Conservation (phyloP, 2,797 vertebrate genomes). For the Chaunax sp. region DNA sequence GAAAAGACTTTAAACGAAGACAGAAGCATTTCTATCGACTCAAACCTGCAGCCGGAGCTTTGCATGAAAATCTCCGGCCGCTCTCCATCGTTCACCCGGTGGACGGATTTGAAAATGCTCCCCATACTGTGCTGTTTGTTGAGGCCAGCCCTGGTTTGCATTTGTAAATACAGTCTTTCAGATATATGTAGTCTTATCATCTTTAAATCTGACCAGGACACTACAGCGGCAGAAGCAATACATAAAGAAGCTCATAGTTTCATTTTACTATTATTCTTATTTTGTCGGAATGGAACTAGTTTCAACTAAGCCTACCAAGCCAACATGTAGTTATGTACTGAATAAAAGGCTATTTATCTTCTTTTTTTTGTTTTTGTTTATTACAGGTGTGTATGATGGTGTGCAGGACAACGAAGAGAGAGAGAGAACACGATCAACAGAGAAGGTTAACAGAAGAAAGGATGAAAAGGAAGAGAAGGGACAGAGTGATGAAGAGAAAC, state of each 20-base stretch:
- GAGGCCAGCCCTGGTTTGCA: slow-evolving; percentile 74
- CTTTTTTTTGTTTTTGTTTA: slow-evolving; percentile 59
- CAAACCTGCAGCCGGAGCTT: slow-evolving; percentile 16
- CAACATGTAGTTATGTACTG: slow-evolving; percentile 72
- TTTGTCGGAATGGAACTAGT: slow-evolving; percentile 79
- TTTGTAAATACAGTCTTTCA: slow-evolving; percentile 81
- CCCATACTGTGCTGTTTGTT: slow-evolving; percentile 14
- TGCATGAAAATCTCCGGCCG: neutral
- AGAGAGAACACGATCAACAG: slow-evolving; percentile 15
- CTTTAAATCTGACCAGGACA: slow-evolving; percentile 78
- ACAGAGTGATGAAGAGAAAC: too few relatives aligned
- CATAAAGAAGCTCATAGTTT: slow-evolving; percentile 78
- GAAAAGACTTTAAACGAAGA: slow-evolving; percentile 43
- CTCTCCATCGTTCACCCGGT: neutral
- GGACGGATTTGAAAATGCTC: slow-evolving; percentile 41
- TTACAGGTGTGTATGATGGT: slow-evolving; percentile 69
- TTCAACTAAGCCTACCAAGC: slow-evolving; percentile 74
- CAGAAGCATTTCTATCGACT: slow-evolving; percentile 19
- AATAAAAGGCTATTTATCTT: slow-evolving; percentile 76
- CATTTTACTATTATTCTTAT: slow-evolving; percentile 66
- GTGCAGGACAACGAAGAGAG: slow-evolving; percentile 51
- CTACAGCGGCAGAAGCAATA: slow-evolving; percentile 80
- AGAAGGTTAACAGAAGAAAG: neutral
- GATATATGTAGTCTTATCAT: slow-evolving; percentile 80
- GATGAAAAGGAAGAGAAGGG: too few relatives aligned